Conservation (phyloP, 1,140 invertebrate genomes). For the Asbolus verrucosus region DNA sequence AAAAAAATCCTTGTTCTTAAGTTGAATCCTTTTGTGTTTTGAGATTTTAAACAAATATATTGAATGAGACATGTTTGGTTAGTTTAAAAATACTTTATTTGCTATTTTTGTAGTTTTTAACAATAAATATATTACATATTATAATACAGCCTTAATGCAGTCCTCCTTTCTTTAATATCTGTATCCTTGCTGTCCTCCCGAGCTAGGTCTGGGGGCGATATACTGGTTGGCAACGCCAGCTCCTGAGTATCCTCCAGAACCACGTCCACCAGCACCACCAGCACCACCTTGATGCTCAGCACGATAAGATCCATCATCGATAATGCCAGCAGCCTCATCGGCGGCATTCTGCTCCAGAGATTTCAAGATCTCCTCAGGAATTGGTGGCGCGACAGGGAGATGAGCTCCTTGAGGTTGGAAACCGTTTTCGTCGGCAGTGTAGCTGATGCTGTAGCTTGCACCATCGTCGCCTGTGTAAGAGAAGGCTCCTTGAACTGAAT, state of each 20-base stretch:
- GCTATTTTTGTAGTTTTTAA: conserved; percentile 30
- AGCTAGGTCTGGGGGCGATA: background rate
- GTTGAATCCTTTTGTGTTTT: no score
- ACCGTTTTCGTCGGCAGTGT: conserved; percentile 83
- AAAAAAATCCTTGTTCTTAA: no score
- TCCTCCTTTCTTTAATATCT: conserved; percentile 14
- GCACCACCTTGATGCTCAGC: conserved; percentile 40
- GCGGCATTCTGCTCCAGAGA: conserved; percentile 60
- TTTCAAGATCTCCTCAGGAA: conserved; percentile 66
- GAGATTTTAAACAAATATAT: background rate
- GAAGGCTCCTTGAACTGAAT: conserved; percentile 74
- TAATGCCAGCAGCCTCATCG: conserved; percentile 55
- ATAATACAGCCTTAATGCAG: conserved; percentile 24
- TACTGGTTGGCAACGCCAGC: background rate
- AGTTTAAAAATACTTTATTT: background rate
- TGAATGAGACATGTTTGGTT: background rate
- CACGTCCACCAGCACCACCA: conserved; percentile 23
- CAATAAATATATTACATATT: conserved; percentile 29
- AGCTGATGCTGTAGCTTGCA: conserved; percentile 73
- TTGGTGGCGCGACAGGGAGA: conserved; percentile 77
- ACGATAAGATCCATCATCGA: conserved; percentile 31
- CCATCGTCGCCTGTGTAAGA: conserved; percentile 81
- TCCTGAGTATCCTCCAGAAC: conserved; percentile 21
- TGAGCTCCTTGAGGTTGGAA: conserved; percentile 77
- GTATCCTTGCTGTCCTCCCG: conserved; percentile 16